Evolutionary conservation across 2,888 invertebrate species (phyloP).

Genomic region (Pristionchus maxplancki): DNA sequence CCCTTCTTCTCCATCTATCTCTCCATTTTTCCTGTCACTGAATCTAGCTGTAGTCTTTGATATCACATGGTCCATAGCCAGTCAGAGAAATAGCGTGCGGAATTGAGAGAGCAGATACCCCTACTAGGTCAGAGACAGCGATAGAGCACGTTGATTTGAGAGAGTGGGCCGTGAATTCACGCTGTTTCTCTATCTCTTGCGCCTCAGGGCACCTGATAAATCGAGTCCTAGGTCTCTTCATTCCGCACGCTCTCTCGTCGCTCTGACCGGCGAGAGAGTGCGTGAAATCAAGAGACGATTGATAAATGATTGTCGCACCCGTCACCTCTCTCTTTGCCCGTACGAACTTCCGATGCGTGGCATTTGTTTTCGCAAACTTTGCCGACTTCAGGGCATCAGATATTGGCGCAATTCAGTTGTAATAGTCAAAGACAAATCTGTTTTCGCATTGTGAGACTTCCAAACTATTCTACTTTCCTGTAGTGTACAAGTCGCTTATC

Average conservation of each 20-base stretch:
- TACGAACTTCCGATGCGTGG: background rate
- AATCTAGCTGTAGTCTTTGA: background rate
- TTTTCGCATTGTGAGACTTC: too few relatives aligned
- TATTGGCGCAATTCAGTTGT: too few relatives aligned
- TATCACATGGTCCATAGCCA: background rate
- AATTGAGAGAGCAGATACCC: background rate
- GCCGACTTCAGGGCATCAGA: background rate
- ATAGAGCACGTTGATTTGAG: too few relatives aligned
- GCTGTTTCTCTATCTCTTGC: background rate
- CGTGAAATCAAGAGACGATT: too few relatives aligned
- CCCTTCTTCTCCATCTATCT: background rate
- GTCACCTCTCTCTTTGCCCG: background rate
- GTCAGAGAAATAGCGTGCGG: background rate
- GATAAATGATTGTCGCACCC: slow-evolving; percentile 45
- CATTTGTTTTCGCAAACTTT: background rate
- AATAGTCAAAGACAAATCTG: too few relatives aligned
- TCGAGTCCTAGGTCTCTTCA: too few relatives aligned
- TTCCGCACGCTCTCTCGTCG: too few relatives aligned
- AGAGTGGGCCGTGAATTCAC: background rate
- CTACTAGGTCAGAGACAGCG: too few relatives aligned
- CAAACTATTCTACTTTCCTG: too few relatives aligned
- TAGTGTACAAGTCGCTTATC: too few relatives aligned
- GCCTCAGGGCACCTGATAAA: background rate
- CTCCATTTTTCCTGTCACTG: background rate
- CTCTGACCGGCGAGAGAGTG: too few relatives aligned